Evolutionary conservation across 2,888 invertebrate genomes (phyloP), one percentile per base, ranked within the genome.

Genomic region (Stenurella melanura): DNA sequence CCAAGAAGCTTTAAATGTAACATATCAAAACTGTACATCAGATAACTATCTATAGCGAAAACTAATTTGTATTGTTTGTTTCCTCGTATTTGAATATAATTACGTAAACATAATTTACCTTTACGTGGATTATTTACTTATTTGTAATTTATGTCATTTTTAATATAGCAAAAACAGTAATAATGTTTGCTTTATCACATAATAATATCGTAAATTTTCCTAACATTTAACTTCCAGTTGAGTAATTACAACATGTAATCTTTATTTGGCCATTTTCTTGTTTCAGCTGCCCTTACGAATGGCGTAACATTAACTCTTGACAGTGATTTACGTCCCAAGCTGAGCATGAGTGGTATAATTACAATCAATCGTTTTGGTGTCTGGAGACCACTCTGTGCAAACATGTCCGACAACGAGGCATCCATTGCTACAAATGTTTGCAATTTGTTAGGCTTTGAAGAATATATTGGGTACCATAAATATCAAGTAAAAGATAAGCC

Each of bases 341-440:
- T 94, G 7, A 91, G 90, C 78, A 88, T 90, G 69, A 91, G 92
- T 82, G 96, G 96, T 21, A 90, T 94, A 73, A 87, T 95, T 67
- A 92, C 93, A 0, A 91, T 91, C 83, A 93, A 93, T 82, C 87
- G 89, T n/a, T 88, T 91, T 30, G 93, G 93, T 1, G 86, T 90
- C 61, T 96, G 96, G 96, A 91, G 90, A 69, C 91, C 94, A 1
- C 89, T 93, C 0, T 96, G 95, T 85, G 82, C 91, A 61, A 91
- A 89, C 77, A 86, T 89, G 81, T 86, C 90, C 7, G 86, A 89
- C 54, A 87, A 89, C 67, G 88, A 90, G 81, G 90, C 91, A 80
- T 90, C 91, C 75, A 90, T 91, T 11, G 93, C 93, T 0, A 87
- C 88, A 26, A 91, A 93, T 75, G 91, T 93, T 63, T 96, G 96